phyloP scores from a whole-genome alignment of 2,888 invertebrate species.

The Acanthosoma haemorrhoidale region DNA sequence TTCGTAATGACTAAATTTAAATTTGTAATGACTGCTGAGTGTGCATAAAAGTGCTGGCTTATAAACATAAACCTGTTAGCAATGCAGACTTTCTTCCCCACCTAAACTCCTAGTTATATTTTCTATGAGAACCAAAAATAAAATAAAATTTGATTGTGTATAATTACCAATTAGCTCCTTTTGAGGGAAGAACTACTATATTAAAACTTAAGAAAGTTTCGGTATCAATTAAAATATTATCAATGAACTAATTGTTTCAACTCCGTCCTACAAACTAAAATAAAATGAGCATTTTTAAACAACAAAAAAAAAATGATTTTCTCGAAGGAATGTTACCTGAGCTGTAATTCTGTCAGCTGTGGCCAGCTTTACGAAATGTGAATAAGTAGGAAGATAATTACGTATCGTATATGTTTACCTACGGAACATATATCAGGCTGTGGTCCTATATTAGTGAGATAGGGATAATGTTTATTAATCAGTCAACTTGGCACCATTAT shows the following conservation, averaged over 20 bases:
- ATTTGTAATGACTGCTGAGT: too few relatives aligned
- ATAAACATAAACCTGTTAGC: too few relatives aligned
- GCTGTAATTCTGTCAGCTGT: too few relatives aligned
- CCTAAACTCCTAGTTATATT: too few relatives aligned
- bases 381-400: neutral
- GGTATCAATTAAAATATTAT: too few relatives aligned
- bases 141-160: neutral
- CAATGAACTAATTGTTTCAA: neutral
- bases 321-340: neutral
- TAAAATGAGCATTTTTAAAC: neutral
- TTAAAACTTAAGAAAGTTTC: neutral
- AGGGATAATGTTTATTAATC: neutral
- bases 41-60: too few relatives aligned
- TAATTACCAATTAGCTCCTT: neutral
- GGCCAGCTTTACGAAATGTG: neutral
- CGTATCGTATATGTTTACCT: neutral
- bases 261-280: neutral
- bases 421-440: constrained; percentile 21
- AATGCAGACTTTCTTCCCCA: too few relatives aligned
- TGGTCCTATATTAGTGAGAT: constrained; percentile 28
- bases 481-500: neutral
- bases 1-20: too few relatives aligned
- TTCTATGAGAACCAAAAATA: neutral
- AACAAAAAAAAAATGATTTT: too few relatives aligned
- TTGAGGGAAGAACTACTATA: neutral